A percentile compares a stretch with the other conserved stretches of the same genome.
Conservation (phyloP, 1,140 invertebrate genomes). For the Luehdorfia chinensis region DNA sequence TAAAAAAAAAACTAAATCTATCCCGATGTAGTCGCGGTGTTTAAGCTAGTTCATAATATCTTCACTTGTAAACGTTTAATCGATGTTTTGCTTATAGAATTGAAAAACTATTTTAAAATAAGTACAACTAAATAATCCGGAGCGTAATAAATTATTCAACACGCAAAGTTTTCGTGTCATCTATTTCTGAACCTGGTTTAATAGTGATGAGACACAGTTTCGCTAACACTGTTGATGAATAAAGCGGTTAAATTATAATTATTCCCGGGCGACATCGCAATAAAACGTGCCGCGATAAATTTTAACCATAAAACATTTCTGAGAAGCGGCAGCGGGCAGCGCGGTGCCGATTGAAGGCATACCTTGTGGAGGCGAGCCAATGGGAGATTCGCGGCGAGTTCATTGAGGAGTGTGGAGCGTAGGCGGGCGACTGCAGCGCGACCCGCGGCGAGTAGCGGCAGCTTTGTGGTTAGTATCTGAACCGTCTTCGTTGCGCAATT, state of each 20-base stretch:
- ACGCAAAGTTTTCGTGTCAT: conserved; percentile 9
- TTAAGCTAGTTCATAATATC: too few relatives aligned
- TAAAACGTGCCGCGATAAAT: conserved; percentile 26
- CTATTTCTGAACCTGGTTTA: conserved; percentile 10
- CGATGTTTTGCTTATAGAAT: not conserved
- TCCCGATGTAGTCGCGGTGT: too few relatives aligned
- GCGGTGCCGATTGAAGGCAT: too few relatives aligned
- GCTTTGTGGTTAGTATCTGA: conserved; percentile 27
- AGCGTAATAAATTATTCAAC: conserved; percentile 13
- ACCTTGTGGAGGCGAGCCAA: not conserved
- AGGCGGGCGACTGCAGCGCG: conserved; percentile 38
- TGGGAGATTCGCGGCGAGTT: conserved; percentile 7
- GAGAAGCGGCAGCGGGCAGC: conserved; percentile 23
- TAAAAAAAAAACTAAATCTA: too few relatives aligned
- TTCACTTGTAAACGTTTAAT: not conserved
- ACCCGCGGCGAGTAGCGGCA: conserved; percentile 51
- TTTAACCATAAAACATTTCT: conserved; percentile 29
- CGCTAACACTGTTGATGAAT: conserved; percentile 18
- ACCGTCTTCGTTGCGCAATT: not conserved
- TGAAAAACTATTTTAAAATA: conserved; percentile 2
- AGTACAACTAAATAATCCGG: conserved; percentile 4
- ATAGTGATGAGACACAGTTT: conserved; percentile 17
- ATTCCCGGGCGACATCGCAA: conserved; percentile 21
- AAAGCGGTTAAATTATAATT: conserved; percentile 23
- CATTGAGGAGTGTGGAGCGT: not conserved